These are phyloP conservation scores for Gallinago paraguaiae DNA, from an alignment of 2,113 vertebrate genomes.

Conservation along the genomic window DNA sequence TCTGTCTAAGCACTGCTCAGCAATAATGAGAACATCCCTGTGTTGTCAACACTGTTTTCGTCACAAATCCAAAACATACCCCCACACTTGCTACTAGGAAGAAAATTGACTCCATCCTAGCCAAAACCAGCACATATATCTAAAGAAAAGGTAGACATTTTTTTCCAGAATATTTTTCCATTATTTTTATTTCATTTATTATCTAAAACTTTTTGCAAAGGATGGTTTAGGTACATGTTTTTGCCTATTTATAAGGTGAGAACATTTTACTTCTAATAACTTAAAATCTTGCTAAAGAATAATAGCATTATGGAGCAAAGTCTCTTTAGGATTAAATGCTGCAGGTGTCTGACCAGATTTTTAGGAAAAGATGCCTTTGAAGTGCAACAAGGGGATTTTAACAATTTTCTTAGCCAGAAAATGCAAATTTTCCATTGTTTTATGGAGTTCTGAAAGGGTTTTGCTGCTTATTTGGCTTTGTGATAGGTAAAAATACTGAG, in stretches of 20 bases:
- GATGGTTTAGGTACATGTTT: background rate
- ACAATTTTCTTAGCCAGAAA: background rate
- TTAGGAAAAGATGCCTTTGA: background rate
- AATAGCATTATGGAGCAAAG: background rate
- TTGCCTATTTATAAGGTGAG: background rate
- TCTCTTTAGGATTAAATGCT: background rate
- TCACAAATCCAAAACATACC: background rate
- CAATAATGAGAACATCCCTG: background rate
- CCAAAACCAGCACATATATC: background rate
- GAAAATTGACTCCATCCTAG: background rate
- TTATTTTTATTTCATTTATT: background rate
- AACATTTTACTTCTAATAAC: background rate
- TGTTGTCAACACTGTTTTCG: background rate
- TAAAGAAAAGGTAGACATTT: background rate
- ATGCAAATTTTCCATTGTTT: background rate
- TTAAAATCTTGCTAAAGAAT: background rate
- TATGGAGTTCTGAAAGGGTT: accelerated
- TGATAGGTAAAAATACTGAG: background rate
- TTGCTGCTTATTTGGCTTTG: background rate
- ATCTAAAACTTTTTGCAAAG: background rate
- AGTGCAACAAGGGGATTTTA: background rate
- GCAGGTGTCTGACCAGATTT: background rate
- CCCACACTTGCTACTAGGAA: background rate
- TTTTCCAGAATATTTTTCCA: background rate
- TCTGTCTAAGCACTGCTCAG: background rate